phyloP scores from a whole-genome alignment of 2,797 vertebrate species.

The Podarcis lilfordi region DNA sequence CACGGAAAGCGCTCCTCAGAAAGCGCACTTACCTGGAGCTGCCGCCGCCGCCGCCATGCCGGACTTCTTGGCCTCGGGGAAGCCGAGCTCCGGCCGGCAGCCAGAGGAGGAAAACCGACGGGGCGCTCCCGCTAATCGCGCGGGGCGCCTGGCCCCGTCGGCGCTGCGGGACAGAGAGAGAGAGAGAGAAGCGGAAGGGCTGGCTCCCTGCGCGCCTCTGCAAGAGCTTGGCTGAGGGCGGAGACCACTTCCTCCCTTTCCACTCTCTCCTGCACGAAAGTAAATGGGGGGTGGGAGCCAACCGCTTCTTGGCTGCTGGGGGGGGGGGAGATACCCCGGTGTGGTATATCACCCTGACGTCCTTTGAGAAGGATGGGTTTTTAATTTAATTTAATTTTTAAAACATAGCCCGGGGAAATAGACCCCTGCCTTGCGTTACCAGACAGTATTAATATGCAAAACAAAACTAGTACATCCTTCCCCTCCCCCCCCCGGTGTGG shows the following conservation, averaged over 20 bases:
- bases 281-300: neutral
- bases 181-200: neutral
- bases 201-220: neutral
- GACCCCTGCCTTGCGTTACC: neutral
- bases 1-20: neutral
- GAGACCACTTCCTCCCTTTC: constrained; percentile 22
- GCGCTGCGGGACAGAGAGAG: neutral
- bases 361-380: neutral
- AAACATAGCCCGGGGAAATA: neutral
- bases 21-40: constrained; percentile 1
- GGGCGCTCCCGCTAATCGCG: neutral
- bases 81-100: neutral
- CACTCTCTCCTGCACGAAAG: neutral
- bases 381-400: neutral
- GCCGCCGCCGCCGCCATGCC: constrained; percentile 21
- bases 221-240: neutral
- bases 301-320: neutral
- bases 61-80: neutral
- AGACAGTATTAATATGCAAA: neutral
- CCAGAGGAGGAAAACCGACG: neutral
- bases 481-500: too few species aligned
- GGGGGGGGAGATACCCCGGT: too few species aligned
- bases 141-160: neutral
- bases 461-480: neutral
- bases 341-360: neutral